phyloP scores from a whole-genome alignment of 1,140 invertebrate species.

The Galendromus occidentalis region DNA sequence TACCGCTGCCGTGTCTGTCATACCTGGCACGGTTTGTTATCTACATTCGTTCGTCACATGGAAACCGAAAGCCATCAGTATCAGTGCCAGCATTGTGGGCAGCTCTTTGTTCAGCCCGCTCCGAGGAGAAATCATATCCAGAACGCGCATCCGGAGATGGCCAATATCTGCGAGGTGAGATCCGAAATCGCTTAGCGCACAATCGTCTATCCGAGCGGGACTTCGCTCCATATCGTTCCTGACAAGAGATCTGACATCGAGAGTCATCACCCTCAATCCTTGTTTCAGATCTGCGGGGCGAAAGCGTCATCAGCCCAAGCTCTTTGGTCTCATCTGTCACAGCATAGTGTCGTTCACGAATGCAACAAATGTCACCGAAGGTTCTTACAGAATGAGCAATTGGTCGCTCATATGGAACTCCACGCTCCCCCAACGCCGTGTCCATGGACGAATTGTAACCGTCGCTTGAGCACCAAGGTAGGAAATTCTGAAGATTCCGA shows the following conservation, averaged over 20 bases:
- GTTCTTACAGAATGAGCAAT: slow-evolving; percentile 22
- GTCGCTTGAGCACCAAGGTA: slow-evolving; percentile 20
- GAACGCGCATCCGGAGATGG: slow-evolving; percentile 21
- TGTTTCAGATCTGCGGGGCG: slow-evolving; percentile 15
- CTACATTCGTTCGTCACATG: slow-evolving; percentile 23
- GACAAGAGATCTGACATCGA: too few species aligned
- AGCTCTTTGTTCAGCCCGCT: slow-evolving; percentile 22
- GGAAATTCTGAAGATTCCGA: too few species aligned
- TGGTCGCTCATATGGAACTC: slow-evolving; percentile 23
- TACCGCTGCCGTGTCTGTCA: slow-evolving; percentile 24
- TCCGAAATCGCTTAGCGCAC: not conserved
- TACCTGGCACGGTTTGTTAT: slow-evolving; percentile 23
- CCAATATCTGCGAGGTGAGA: slow-evolving; percentile 19
- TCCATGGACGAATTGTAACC: slow-evolving; percentile 21
- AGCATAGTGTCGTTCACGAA: slow-evolving; percentile 22
- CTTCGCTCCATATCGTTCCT: slow-evolving; percentile 10
- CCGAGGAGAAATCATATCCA: slow-evolving; percentile 22
- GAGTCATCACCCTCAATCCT: too few species aligned
- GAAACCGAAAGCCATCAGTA: slow-evolving; percentile 23
- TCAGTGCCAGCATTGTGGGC: slow-evolving; percentile 21
- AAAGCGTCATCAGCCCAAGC: slow-evolving; percentile 17
- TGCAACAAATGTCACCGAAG: slow-evolving; percentile 22
- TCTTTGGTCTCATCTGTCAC: slow-evolving; percentile 21
- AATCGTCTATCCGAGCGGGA: too few species aligned
- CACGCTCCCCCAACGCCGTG: slow-evolving; percentile 22